These are phyloP conservation scores for Okamejei kenojei DNA, from an alignment of 2,797 vertebrate genomes.

Conservation along the genomic window DNA sequence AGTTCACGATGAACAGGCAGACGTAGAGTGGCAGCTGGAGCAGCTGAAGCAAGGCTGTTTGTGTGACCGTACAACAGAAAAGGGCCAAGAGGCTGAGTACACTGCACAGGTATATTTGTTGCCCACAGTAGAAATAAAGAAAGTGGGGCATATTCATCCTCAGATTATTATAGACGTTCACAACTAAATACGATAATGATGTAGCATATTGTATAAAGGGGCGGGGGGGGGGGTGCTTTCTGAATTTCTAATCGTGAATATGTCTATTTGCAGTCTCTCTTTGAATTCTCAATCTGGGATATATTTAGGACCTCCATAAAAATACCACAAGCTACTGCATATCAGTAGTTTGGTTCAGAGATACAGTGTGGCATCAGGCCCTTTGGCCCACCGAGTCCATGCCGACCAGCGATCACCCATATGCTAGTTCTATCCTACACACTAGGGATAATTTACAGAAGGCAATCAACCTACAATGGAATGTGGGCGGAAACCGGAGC, in stretches of 20 bases:
- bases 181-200: conserved; percentile 46
- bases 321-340: neutral
- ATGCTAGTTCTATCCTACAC: too few relatives aligned
- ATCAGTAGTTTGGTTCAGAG: too few relatives aligned
- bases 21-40: conserved; percentile 86
- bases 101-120: conserved; percentile 71
- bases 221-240: neutral
- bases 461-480: too few relatives aligned
- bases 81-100: conserved; percentile 87
- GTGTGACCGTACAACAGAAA: conserved; percentile 75
- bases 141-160: conserved; percentile 38
- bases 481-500: too few relatives aligned
- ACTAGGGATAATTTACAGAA: too few relatives aligned
- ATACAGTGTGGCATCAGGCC: too few relatives aligned
- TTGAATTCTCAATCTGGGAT: neutral
- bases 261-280: too few relatives aligned
- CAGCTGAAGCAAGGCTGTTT: conserved; percentile 86
- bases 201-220: conserved; percentile 44
- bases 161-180: conserved; percentile 41
- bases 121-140: neutral
- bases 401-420: too few relatives aligned
- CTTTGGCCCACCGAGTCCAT: too few relatives aligned
- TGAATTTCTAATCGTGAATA: conserved; percentile 43
- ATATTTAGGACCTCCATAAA: neutral
- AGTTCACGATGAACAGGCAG: conserved; percentile 84